phyloP scores from a whole-genome alignment of 2,113 vertebrate species.

The Malurus melanocephalus region DNA sequence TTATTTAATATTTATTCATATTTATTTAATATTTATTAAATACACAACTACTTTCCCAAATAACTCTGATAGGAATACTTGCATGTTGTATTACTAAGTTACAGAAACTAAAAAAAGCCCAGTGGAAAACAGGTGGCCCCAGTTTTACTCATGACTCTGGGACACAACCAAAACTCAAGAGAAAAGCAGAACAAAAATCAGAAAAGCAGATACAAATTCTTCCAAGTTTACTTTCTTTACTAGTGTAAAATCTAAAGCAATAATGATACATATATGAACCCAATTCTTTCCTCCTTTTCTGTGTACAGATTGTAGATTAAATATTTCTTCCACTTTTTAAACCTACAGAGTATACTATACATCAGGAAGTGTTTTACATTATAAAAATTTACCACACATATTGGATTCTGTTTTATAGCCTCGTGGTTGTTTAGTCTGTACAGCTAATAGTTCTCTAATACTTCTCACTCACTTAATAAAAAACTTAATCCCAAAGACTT shows the following conservation, averaged over 20 bases:
- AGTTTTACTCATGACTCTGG: slow-evolving; percentile 1
- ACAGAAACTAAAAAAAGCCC: slow-evolving; percentile 16
- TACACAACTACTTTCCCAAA: slow-evolving; percentile 15
- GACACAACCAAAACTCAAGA: slow-evolving; percentile 40
- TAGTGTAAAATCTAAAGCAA: neutral
- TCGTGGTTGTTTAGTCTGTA: slow-evolving; percentile 30
- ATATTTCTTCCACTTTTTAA: neutral
- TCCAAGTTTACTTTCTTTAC: slow-evolving; percentile 8
- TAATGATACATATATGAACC: neutral
- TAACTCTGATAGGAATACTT: slow-evolving; percentile 23
- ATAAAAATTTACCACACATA: slow-evolving; percentile 36
- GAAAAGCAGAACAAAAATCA: slow-evolving; percentile 36
- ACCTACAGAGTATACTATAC: neutral
- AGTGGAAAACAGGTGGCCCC: slow-evolving; percentile 63
- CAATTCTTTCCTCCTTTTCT: neutral
- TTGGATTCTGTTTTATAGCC: slow-evolving; percentile 37
- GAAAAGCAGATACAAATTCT: slow-evolving; percentile 15
- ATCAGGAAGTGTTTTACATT: slow-evolving; percentile 40
- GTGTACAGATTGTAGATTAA: neutral
- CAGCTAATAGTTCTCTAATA: slow-evolving; percentile 33
- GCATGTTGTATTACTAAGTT: neutral
- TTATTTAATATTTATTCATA: neutral
- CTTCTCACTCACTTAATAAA: slow-evolving; percentile 46
- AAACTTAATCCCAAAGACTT: slow-evolving; percentile 22
- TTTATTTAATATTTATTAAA: slow-evolving; percentile 4